Evolutionary conservation across 2,113 vertebrate species (phyloP), one percentile per base, ranked within the genome.

Genomic region (Shinisaurus crocodilurus): DNA sequence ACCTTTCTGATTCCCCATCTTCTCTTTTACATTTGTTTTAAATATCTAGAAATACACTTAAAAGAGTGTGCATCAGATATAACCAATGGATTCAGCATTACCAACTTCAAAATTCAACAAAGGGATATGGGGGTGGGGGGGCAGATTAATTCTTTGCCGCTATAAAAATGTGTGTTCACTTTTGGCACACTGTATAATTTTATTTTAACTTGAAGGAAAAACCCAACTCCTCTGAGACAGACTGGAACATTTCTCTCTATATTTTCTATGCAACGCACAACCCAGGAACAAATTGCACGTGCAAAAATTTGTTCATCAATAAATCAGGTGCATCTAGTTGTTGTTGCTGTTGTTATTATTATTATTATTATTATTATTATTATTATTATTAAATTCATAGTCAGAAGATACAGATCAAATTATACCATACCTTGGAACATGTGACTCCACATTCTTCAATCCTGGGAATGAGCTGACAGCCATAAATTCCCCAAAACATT

Each of bases 361-460:
- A 88, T 37, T 74, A 43, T 50, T 37, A 5, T 70, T 48, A 86
- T 15, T 3, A 88, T 37, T 74, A 43, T 50, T 37, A 45, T 70
- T 48, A 86, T 15, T 3, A 88, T 37, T 74, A 43, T 50, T 37
- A 5, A 23, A 57, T 79, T 89, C 88, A 90, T 7, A 93, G 67
- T 77, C 1, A 94, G 50, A 18, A 94, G 91, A 94, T 57, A 3
- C 25, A 57, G 93, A 90, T 54, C 32, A 93, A 95, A 88, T 72
- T 88, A 91, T 20, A 91, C 6, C 91, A 95, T 97, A 97, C 97
- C 96, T 96, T 94, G 90, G 96, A 96, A 91, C 97, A 97, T 60
- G 88, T 87, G 91, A 97, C 93, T 89, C 96, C 96, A 95, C 96
- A 97, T 95, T 96, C 95, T 95, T 95, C 94, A 93, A 97, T 97